phyloP scores from a whole-genome alignment of 1,140 invertebrate genomes.

The Bombus ignitus region DNA sequence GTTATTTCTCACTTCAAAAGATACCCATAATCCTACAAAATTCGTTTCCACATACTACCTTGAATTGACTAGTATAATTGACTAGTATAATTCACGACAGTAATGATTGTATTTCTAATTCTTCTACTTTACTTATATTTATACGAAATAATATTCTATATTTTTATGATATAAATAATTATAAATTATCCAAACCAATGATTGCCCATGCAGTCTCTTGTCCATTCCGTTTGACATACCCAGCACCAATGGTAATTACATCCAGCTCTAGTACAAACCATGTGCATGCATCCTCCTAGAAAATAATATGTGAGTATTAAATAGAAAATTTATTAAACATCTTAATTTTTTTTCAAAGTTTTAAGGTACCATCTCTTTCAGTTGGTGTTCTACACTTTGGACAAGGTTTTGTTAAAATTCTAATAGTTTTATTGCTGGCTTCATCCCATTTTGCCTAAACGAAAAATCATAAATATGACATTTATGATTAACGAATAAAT shows the following conservation, averaged over 20 bases:
- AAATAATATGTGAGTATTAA: conserved; percentile 17
- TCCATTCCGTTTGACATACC: conserved; percentile 94
- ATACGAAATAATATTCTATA: conserved; percentile 22
- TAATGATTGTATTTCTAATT: neutral
- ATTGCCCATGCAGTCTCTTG: conserved; percentile 92
- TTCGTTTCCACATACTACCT: neutral
- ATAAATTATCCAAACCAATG: conserved; percentile 92
- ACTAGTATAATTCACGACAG: conserved; percentile 2
- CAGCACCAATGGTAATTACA: conserved; percentile 95
- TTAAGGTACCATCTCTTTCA: conserved; percentile 89
- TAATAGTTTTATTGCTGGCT: conserved; percentile 89
- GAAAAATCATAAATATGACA: conserved; percentile 44
- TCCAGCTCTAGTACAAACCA: conserved; percentile 89
- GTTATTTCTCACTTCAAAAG: neutral
- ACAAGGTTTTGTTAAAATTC: conserved; percentile 93
- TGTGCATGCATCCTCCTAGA: conserved; percentile 94
- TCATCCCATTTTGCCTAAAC: conserved; percentile 90
- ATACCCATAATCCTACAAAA: neutral
- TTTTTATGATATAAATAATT: neutral
- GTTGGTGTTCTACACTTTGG: conserved; percentile 94
- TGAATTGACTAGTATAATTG: neutral
- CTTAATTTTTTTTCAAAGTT: neutral
- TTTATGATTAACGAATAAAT: conserved; percentile 33
- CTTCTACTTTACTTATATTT: conserved; percentile 17
- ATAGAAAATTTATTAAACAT: neutral